Base-by-base conservation (phyloP, 2,797 vertebrate genomes). In the Adrianichthys oophorus region DNA sequence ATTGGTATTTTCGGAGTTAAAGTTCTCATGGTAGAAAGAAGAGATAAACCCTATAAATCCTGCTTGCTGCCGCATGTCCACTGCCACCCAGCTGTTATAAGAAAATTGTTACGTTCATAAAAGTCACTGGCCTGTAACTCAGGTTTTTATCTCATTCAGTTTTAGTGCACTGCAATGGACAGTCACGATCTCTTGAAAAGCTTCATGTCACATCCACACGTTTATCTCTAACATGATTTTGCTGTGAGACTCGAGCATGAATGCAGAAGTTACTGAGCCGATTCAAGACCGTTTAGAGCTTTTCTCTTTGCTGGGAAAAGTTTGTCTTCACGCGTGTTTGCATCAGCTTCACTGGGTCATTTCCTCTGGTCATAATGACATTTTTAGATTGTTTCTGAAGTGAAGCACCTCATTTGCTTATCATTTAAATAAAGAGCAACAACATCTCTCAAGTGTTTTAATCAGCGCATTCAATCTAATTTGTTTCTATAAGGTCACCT, bases 131-230 rank as follows among this genome's bases (percentile, higher is more conserved):
- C 37, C 15, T 4, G 8, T 47, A 41, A 58, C 57, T 52, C 51
- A 55, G 40, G 18, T 12, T 18, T 18, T 37, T 13, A 41, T 17
- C 5, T 56, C 13, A 17, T 59, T 67, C 14, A 59, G 15, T 0
- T 46, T 17, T 23, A n/a, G 40, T 41, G 56, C 6, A 45, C 7
- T 18, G 13, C 43, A 23, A 8, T 4, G 19, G 48, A 50, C 44
- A 48, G 50, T 52, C 69, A 62, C 21, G 58, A 10, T 32, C 52
- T 52, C 6, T 45, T n/a, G 4, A 44, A 19, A 57, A 40, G 7
- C 16, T 50, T 12, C 32, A 24, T 41, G 57, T 49, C 53, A n/a
- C 18, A 44, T 46, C 42, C 7, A 49, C 54, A 49, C 51, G 18
- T 45, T 42, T 43, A 56, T 57, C 40, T 58, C 57, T 10, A 29